These are phyloP conservation scores for Conopomorpha cramerella DNA, from an alignment of 1,140 invertebrate genomes.

Conservation along the genomic window DNA sequence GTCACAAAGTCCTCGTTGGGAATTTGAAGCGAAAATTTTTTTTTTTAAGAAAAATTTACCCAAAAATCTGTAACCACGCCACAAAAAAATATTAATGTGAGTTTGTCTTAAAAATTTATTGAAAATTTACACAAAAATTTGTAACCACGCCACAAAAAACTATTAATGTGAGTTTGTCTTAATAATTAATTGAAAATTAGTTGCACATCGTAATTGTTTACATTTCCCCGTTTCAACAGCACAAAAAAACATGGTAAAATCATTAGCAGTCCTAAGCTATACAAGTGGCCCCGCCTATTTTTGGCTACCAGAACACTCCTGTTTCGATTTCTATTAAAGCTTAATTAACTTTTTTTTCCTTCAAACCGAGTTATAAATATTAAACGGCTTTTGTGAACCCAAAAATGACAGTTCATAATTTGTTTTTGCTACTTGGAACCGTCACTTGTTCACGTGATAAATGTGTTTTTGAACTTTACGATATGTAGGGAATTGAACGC, in stretches of 20 bases:
- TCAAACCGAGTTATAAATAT: conserved; percentile 43
- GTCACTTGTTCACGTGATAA: conserved; percentile 51
- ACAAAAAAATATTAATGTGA: not conserved
- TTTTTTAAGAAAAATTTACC: not conserved
- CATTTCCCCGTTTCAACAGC: conserved; percentile 13
- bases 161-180: not conserved
- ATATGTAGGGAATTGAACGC: conserved; percentile 22
- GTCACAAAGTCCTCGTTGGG: not conserved
- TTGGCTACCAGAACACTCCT: conserved; percentile 55
- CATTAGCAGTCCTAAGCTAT: conserved; percentile 55
- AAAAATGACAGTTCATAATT: conserved; percentile 41
- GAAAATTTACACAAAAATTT: not conserved
- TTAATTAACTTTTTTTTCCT: conserved; percentile 60
- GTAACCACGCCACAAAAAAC: not conserved
- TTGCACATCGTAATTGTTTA: conserved; percentile 14
- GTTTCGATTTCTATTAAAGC: conserved; percentile 57
- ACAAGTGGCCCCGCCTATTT: conserved; percentile 56
- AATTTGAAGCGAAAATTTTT: not conserved
- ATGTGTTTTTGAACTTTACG: conserved; percentile 42
- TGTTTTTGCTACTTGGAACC: conserved; percentile 56
- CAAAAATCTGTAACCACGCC: too few species aligned
- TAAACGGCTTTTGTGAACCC: conserved; percentile 35
- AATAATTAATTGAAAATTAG: not conserved
- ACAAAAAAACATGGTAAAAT: conserved; percentile 33
- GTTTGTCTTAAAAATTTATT: not conserved